Evolutionary conservation across 2,797 vertebrate species (phyloP).

Genomic region (Capromys pilorides): DNA sequence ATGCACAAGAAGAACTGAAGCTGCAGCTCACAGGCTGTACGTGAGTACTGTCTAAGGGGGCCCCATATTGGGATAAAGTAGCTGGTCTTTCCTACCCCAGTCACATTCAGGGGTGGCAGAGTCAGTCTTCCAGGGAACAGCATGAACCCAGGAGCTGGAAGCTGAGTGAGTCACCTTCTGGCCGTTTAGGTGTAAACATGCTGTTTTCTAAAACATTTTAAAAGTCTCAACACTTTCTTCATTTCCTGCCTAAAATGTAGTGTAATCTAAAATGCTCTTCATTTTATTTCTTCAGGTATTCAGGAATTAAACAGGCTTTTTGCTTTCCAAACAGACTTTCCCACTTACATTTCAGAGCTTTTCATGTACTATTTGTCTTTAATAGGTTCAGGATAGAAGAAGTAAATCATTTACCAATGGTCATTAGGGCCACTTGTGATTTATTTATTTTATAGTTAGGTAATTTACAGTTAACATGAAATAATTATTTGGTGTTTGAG

Average conservation of each 20-base stretch:
- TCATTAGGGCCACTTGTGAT: neutral
- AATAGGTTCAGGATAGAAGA: neutral
- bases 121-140: neutral
- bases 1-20: neutral
- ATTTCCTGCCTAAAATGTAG: neutral
- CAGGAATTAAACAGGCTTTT: neutral
- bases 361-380: neutral
- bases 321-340: neutral
- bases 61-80: neutral
- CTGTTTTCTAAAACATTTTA: constrained; percentile 29
- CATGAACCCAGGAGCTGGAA: neutral
- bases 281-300: neutral
- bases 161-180: neutral
- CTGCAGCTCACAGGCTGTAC: neutral
- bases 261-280: neutral
- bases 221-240: neutral
- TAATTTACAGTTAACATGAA: constrained; percentile 15
- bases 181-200: neutral
- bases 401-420: neutral
- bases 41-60: neutral
- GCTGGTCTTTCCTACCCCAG: rapidly evolving
- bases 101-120: neutral
- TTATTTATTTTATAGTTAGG: constrained; percentile 32
- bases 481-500: neutral
- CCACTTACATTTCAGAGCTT: neutral